Base-by-base conservation (phyloP, 2,797 vertebrate species). In the Leptodactylus fallax region DNA sequence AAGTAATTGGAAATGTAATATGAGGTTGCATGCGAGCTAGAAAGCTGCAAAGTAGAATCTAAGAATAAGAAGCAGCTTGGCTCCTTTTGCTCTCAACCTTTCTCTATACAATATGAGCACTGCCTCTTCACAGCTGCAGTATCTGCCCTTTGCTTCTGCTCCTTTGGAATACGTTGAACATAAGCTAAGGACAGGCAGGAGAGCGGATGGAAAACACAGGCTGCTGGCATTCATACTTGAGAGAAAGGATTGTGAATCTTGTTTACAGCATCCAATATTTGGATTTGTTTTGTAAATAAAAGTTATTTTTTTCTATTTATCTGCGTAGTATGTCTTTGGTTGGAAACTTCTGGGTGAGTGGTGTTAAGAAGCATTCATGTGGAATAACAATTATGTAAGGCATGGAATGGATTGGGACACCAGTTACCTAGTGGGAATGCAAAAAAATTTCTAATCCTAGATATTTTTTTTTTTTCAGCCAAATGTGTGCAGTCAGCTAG, bases 201-300 rank as follows among this genome's bases (percentile, higher is more conserved):
- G 92, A 94, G 91, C 93, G 93, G 93, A 93, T 92, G 91, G 89
- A 92, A 58, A 16, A 89, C 90, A 90, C 91, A 92, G 91, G 89
- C 89, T 72, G 85, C 93, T 91, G 90, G 90, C 88, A 93, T 93
- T 91, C 92, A 89, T 90, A 90, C 91, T 93, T 49, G 91, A 95
- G 93, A 94, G 94, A 95, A 94, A 93, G 95, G 94, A 95, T 96
- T 95, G 95, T 96, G 94, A 95, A 95, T 95, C 95, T 95, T 96
- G 96, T 96, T 96, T 96, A 96, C 95, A 95, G 92, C 94, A 95
- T 96, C 95, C 95, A 96, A 96, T 96, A 96, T 96, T 96, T 96
- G 95, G 96, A 96, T 95, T 95, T 94, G 91, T 93, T 94, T 95
- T 95, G 95, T 96, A 95, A 96, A 96, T 96, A 96, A 96, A 95